Conservation (phyloP, 2,113 vertebrate species). For the Forbesichthys papilliferus region DNA sequence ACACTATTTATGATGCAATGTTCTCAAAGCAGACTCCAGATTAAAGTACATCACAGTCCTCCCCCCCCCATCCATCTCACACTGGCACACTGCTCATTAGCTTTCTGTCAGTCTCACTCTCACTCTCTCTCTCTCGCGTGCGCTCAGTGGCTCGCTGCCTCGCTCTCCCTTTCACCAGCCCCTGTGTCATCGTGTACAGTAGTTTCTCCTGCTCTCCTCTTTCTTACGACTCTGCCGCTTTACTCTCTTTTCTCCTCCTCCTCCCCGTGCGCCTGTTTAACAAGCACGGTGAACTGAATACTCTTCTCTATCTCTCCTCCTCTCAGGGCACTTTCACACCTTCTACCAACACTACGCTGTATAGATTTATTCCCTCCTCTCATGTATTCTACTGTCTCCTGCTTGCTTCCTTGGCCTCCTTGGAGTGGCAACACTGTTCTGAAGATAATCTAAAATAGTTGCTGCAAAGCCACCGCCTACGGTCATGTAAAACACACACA, state of each 20-base stretch:
- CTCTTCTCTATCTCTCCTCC: slow-evolving; percentile 19
- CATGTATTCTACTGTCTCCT: not conserved
- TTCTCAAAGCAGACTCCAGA: slow-evolving; percentile 48
- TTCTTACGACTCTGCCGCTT: slow-evolving; percentile 16
- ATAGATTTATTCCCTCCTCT: slow-evolving; percentile 2
- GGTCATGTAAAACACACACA: not conserved
- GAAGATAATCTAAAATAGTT: slow-evolving; percentile 35
- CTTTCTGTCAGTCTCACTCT: slow-evolving; percentile 65
- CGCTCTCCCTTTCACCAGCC: not conserved
- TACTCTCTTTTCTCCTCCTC: not conserved
- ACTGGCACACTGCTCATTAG: slow-evolving; percentile 69
- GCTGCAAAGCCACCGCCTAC: slow-evolving; percentile 47
- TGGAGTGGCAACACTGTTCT: slow-evolving; percentile 16
- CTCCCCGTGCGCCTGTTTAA: slow-evolving; percentile 21
- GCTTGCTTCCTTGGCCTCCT: slow-evolving; percentile 18
- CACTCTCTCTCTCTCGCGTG: slow-evolving; percentile 29
- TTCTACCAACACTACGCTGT: not conserved
- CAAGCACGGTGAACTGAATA: slow-evolving; percentile 2
- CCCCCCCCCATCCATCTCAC: slow-evolving; percentile 45
- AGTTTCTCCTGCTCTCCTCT: not conserved
- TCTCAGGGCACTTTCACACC: slow-evolving; percentile 19
- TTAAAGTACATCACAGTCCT: slow-evolving; percentile 28
- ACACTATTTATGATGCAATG: slow-evolving; percentile 37
- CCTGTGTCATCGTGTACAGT: too few relatives aligned
- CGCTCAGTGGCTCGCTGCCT: slow-evolving; percentile 3